These are phyloP conservation scores for Menidia beryllina DNA, from an alignment of 2,113 vertebrate species.

Conservation along the genomic window DNA sequence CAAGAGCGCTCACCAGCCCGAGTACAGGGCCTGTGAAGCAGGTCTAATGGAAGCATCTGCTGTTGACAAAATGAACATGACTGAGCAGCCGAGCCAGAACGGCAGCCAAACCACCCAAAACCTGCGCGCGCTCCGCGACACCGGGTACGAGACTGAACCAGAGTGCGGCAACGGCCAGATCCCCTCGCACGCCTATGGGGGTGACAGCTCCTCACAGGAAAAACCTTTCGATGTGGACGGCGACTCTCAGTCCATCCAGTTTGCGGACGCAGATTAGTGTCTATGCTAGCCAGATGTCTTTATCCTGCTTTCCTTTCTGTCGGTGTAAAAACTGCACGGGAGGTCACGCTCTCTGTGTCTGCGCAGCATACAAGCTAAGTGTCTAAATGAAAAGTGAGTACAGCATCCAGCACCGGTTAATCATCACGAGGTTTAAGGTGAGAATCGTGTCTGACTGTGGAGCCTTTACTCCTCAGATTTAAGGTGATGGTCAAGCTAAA, in stretches of 20 bases:
- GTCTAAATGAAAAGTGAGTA: not conserved
- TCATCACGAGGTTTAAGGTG: constrained; percentile 8
- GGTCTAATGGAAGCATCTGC: constrained; percentile 85
- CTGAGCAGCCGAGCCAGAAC: constrained; percentile 78
- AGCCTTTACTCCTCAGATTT: constrained; percentile 32
- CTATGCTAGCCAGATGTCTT: constrained; percentile 40
- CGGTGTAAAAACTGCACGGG: not conserved
- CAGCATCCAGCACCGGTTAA: constrained; percentile 7
- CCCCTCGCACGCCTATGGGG: constrained; percentile 76
- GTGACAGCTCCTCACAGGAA: constrained; percentile 73
- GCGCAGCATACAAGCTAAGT: constrained; percentile 1
- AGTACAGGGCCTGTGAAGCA: constrained; percentile 89
- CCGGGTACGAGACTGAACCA: constrained; percentile 92
- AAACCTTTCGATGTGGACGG: constrained; percentile 93
- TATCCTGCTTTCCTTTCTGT: not conserved
- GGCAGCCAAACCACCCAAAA: constrained; percentile 79
- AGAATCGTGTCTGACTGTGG: constrained; percentile 9
- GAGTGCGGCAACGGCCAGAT: constrained; percentile 88
- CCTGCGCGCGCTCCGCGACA: constrained; percentile 86
- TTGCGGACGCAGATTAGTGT: constrained; percentile 86
- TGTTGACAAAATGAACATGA: constrained; percentile 83
- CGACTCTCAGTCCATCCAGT: constrained; percentile 88
- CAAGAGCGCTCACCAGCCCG: constrained; percentile 82
- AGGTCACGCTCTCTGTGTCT: constrained; percentile 3
- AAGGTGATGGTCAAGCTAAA: constrained; percentile 14